Evolutionary conservation across 2,113 vertebrate genomes (phyloP).

Genomic region (Hydrolagus affinis): DNA sequence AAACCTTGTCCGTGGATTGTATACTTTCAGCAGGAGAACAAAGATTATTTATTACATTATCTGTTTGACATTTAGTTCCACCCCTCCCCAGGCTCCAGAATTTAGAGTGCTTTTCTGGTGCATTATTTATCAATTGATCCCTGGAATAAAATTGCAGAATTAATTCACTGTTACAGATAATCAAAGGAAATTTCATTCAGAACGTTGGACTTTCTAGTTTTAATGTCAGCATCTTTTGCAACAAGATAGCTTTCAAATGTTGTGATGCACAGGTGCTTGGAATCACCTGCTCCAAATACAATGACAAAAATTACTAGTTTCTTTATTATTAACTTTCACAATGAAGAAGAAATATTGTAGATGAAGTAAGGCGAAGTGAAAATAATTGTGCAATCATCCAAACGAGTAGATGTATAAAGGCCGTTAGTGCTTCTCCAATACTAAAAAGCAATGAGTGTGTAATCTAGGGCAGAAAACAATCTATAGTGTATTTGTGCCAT

Average conservation of each 20-base stretch:
- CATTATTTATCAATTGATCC: slow-evolving; percentile 8
- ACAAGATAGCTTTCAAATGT: background rate
- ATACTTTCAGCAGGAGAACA: slow-evolving; percentile 3
- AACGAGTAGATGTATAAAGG: background rate
- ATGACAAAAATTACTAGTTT: background rate
- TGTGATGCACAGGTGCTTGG: background rate
- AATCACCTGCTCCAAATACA: background rate
- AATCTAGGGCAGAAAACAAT: background rate
- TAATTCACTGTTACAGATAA: slow-evolving; percentile 4
- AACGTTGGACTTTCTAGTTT: background rate
- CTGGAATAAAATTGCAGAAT: background rate
- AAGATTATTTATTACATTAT: background rate
- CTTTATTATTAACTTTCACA: background rate
- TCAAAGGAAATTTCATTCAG: background rate
- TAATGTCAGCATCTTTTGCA: background rate
- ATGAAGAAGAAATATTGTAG: background rate
- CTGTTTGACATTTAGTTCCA: background rate
- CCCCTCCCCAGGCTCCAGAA: background rate
- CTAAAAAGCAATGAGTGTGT: background rate
- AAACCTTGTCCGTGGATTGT: background rate
- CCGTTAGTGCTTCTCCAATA: background rate
- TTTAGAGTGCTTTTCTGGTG: background rate
- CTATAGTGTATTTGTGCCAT: no score
- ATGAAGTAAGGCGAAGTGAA: background rate
- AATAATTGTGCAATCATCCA: background rate